Percentiles rank a stretch among this genome's conserved stretches.
Evolutionary conservation across 1,140 invertebrate genomes (phyloP).

Genomic region (Vanessa tameamea): DNA sequence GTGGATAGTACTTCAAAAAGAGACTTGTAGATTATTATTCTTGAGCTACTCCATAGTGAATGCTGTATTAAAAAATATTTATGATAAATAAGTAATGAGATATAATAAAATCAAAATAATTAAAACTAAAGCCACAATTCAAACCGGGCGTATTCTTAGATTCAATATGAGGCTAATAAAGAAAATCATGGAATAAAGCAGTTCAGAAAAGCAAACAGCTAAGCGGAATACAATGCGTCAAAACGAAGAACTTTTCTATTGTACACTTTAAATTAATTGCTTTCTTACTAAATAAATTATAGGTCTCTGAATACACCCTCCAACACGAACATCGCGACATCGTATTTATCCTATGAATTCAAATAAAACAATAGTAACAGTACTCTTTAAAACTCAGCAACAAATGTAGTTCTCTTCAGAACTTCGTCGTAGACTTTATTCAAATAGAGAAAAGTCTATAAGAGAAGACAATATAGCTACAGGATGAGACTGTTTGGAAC

Average conservation of each 20-base stretch:
- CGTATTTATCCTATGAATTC: slow-evolving; percentile 27
- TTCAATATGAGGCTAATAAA: slow-evolving; percentile 69
- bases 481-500: neutral
- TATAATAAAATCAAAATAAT: too few species aligned
- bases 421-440: slow-evolving; percentile 23
- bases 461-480: slow-evolving; percentile 10
- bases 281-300: slow-evolving; percentile 44
- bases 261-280: slow-evolving; percentile 71
- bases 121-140: slow-evolving; percentile 10
- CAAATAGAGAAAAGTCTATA: slow-evolving; percentile 17
- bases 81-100: too few species aligned
- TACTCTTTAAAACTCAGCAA: slow-evolving; percentile 20
- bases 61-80: too few species aligned
- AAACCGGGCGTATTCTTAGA: slow-evolving; percentile 38
- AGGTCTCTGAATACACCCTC: slow-evolving; percentile 33
- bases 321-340: slow-evolving; percentile 24
- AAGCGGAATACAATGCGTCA: slow-evolving; percentile 69
- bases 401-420: slow-evolving; percentile 25
- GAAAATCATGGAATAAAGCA: slow-evolving; percentile 68
- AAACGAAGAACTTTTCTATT: slow-evolving; percentile 70
- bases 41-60: too few species aligned
- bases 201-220: slow-evolving; percentile 68
- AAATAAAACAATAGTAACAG: slow-evolving; percentile 21
- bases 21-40: too few species aligned
- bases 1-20: too few species aligned